phyloP scores from a whole-genome alignment of 2,113 vertebrate species.

The Caloenas nicobarica region DNA sequence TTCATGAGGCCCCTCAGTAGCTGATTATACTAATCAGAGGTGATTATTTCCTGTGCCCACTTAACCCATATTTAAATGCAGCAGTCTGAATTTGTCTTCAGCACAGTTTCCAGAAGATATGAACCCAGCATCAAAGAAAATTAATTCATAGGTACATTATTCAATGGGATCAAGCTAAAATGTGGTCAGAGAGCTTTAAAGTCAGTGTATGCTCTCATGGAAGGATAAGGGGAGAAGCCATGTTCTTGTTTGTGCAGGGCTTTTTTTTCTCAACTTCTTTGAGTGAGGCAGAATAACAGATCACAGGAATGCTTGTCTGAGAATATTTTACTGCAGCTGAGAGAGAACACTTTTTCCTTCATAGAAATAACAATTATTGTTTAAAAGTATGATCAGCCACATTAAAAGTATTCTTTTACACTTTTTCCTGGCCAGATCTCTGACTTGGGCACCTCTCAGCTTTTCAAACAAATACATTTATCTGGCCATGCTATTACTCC shows the following conservation, averaged over 20 bases:
- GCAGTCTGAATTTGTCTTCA: constrained; percentile 3
- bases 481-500: neutral
- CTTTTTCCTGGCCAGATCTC: neutral
- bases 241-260: neutral
- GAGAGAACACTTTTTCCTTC: neutral
- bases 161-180: neutral
- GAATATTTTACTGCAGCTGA: neutral
- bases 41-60: constrained; percentile 13
- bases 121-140: constrained; percentile 20
- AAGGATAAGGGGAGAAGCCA: neutral
- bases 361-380: neutral
- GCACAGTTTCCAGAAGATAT: neutral
- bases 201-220: neutral
- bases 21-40: constrained; percentile 57
- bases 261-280: neutral
- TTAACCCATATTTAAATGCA: constrained; percentile 47
- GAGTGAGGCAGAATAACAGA: neutral
- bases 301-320: neutral
- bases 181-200: neutral
- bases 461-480: neutral
- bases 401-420: neutral
- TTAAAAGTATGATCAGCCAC: neutral
- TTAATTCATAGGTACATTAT: neutral
- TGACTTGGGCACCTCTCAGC: neutral
- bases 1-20: neutral